phyloP scores from a whole-genome alignment of 2,797 vertebrate genomes.

The Malacoraja senta region DNA sequence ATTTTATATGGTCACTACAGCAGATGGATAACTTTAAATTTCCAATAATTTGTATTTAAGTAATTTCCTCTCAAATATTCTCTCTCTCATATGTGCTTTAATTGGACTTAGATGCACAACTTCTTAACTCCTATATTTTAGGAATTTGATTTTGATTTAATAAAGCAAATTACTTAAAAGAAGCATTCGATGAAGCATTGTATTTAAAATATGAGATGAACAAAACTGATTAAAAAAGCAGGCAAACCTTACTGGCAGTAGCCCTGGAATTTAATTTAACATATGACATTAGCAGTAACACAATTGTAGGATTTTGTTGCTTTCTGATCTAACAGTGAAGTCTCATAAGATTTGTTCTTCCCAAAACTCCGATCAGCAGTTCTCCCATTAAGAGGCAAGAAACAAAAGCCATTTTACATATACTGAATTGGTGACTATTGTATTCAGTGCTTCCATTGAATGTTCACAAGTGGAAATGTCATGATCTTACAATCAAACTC shows the following conservation, averaged over 20 bases:
- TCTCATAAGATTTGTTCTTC: not conserved
- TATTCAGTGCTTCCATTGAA: not conserved
- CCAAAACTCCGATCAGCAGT: not conserved
- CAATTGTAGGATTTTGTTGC: not conserved
- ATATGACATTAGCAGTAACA: conserved; percentile 2
- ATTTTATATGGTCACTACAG: not conserved
- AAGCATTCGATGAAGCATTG: not conserved
- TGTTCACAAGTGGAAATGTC: not conserved
- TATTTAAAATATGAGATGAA: not conserved
- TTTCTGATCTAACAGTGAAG: not conserved
- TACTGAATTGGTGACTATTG: not conserved
- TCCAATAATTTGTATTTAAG: not conserved
- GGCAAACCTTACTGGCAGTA: not conserved
- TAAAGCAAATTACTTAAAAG: too few species aligned
- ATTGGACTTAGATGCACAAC: not conserved
- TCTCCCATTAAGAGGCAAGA: not conserved
- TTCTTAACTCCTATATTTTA: not conserved
- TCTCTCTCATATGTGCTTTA: not conserved
- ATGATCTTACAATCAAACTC: not conserved
- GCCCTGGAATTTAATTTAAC: not conserved
- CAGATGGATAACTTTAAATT: not conserved
- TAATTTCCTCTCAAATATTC: not conserved
- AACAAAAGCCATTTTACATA: not conserved
- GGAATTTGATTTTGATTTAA: conserved; percentile 1
- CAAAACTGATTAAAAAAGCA: not conserved